Percentiles rank a stretch among this genome's conserved stretches.
These are phyloP conservation scores for Montipora capricornis DNA, from an alignment of 64 coral and sea anemone genomes.

Conservation along the genomic window DNA sequence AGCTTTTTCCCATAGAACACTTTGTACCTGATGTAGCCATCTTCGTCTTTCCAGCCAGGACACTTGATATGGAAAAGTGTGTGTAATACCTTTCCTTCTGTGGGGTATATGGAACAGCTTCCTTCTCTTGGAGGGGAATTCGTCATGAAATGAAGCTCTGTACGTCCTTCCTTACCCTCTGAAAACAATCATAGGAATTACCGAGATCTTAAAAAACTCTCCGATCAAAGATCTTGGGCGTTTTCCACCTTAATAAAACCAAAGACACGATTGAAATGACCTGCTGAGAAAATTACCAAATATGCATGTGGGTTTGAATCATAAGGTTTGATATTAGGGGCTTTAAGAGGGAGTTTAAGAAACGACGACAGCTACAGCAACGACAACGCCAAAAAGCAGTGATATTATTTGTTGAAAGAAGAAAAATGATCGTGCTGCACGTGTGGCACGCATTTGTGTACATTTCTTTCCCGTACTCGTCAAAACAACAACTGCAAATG, in stretches of 20 bases:
- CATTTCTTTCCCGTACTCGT: too few species aligned
- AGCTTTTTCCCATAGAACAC: neutral
- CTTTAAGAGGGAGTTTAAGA: neutral
- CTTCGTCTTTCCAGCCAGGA: constrained; percentile 64
- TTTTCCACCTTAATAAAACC: too few species aligned
- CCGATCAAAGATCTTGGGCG: too few species aligned
- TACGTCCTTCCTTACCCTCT: constrained; percentile 28
- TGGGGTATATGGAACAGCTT: constrained; percentile 45
- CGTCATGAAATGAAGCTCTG: constrained; percentile 27
- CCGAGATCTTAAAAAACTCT: neutral
- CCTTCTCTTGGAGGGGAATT: constrained; percentile 54
- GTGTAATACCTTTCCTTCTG: constrained; percentile 14
- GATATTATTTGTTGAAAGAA: too few species aligned
- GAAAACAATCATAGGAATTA: neutral
- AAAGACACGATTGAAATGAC: too few species aligned
- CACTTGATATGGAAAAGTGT: constrained; percentile 63
- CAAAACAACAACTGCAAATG: too few species aligned
- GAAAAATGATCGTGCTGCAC: too few species aligned
- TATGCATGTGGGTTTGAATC: too few species aligned
- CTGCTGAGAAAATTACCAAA: too few species aligned
- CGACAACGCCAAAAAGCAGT: too few species aligned
- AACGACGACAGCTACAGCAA: neutral
- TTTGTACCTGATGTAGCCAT: constrained; percentile 35
- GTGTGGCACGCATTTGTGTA: too few species aligned
- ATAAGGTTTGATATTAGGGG: too few species aligned